Percentiles rank a stretch among this genome's conserved stretches.
Evolutionary conservation across 1,140 invertebrate genomes (phyloP).

Genomic region (Drosophila eugracilis): DNA sequence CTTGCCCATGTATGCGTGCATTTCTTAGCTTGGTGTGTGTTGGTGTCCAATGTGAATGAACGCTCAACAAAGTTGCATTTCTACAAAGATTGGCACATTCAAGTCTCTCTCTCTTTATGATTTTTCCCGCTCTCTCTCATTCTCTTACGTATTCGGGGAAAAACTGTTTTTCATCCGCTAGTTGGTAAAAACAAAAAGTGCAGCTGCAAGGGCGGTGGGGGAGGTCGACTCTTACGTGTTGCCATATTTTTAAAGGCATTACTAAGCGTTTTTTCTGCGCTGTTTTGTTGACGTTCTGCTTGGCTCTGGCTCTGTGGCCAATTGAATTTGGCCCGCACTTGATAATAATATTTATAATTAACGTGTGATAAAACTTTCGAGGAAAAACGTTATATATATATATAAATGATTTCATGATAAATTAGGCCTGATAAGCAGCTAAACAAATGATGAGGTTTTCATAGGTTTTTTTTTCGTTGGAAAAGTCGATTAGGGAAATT

Average conservation of each 20-base stretch:
- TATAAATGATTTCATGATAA: constrained; percentile 16
- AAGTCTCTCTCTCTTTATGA: no score
- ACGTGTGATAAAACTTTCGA: constrained; percentile 65
- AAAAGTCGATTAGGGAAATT: background rate
- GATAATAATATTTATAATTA: constrained; percentile 76
- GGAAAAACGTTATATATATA: constrained; percentile 24
- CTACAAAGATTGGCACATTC: constrained; percentile 25
- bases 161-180: constrained; percentile 61
- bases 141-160: constrained; percentile 32
- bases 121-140: no score
- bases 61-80: constrained; percentile 66
- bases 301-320: constrained; percentile 55
- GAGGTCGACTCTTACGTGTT: constrained; percentile 73
- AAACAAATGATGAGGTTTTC: background rate
- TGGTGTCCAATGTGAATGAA: constrained; percentile 72
- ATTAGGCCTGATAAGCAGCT: constrained; percentile 9
- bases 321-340: constrained; percentile 59
- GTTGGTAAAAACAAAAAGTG: constrained; percentile 71
- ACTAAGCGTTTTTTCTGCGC: constrained; percentile 76
- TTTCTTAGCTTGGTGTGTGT: background rate
- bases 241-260: constrained; percentile 84
- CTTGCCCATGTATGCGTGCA: constrained; percentile 8
- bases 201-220: constrained; percentile 9
- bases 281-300: constrained; percentile 58
- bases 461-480: background rate